These are phyloP conservation scores for Telmatherina bonti DNA, from an alignment of 2,797 vertebrate species.

Conservation along the genomic window DNA sequence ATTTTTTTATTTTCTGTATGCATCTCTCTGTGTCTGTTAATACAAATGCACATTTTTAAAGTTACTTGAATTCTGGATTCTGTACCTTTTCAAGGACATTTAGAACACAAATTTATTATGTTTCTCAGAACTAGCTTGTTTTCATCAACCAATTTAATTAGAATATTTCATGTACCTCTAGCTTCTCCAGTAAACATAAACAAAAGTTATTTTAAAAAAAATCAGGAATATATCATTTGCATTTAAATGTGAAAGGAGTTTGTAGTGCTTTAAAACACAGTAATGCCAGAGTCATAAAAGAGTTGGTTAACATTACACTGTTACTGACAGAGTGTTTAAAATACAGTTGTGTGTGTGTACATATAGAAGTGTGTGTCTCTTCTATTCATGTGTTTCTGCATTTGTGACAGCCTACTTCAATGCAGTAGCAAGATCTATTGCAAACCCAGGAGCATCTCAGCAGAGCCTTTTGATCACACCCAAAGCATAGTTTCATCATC, in stretches of 20 bases:
- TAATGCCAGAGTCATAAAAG: not conserved
- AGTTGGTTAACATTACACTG: not conserved
- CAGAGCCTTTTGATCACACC: constrained; percentile 54
- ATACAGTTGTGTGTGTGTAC: not conserved
- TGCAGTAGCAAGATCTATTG: constrained; percentile 23
- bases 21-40: not conserved
- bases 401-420: constrained; percentile 20
- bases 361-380: not conserved
- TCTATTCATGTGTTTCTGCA: constrained; percentile 10
- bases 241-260: not conserved
- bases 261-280: not conserved
- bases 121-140: not conserved
- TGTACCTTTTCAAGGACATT: not conserved
- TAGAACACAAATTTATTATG: not conserved
- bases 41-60: not conserved
- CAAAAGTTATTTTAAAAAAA: not conserved
- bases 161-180: not conserved
- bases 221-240: not conserved
- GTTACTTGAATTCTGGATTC: not conserved
- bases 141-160: not conserved
- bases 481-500: constrained; percentile 49
- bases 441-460: constrained; percentile 34
- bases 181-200: not conserved
- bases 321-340: not conserved
- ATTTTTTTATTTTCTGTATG: not conserved